Evolutionary conservation across 2,113 vertebrate genomes (phyloP).

Genomic region (Lagopus leucura): DNA sequence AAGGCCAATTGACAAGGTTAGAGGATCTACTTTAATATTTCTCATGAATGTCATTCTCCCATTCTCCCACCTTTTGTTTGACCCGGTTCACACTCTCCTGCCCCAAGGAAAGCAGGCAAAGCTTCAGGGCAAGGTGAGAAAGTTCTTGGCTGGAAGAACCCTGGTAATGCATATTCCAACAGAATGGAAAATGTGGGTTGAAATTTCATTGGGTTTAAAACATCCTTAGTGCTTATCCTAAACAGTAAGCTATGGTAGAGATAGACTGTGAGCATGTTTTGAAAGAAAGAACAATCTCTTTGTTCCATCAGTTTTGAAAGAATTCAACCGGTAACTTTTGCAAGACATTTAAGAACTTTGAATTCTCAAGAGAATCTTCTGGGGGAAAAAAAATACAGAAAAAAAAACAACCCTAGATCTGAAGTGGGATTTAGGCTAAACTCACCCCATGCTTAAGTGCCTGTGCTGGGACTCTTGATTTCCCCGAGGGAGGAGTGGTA

Average conservation of each 20-base stretch:
- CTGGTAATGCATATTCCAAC: not conserved
- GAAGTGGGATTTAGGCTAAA: not conserved
- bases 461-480: not conserved
- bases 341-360: not conserved
- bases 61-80: not conserved
- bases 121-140: not conserved
- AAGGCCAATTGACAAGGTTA: not conserved
- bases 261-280: not conserved
- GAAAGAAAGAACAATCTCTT: conserved; percentile 1
- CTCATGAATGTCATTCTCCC: not conserved
- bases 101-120: not conserved
- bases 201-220: conserved; percentile 21
- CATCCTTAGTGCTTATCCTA: not conserved
- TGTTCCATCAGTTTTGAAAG: not conserved
- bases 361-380: not conserved
- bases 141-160: not conserved
- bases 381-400: not conserved
- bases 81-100: not conserved
- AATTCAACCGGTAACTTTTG: not conserved
- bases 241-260: not conserved
- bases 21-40: not conserved
- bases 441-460: not conserved
- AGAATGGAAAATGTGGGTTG: not conserved
- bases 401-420: fast-evolving
- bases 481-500: fast-evolving